These are phyloP conservation scores for Panulirus ornatus DNA, from an alignment of 1,140 invertebrate genomes.

Conservation along the genomic window DNA sequence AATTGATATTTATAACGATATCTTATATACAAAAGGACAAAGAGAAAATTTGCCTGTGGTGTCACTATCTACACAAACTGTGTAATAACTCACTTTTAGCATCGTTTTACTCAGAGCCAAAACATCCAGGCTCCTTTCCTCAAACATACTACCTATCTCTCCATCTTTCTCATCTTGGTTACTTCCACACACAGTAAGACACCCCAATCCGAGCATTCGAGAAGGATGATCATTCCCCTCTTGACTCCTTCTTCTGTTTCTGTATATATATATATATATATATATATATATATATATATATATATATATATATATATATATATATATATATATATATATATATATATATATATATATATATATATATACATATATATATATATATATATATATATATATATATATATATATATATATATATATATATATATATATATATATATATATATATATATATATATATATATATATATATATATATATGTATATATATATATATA, in stretches of 20 bases:
- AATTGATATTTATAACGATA: background rate
- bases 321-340: conserved; percentile 33
- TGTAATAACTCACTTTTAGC: background rate
- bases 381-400: conserved; percentile 54
- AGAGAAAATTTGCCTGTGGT: background rate
- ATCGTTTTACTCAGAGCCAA: no score
- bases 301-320: background rate
- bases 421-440: conserved; percentile 33
- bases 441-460: conserved; percentile 25
- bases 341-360: conserved; percentile 48
- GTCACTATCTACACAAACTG: background rate
- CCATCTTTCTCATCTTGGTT: no score
- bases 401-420: conserved; percentile 39
- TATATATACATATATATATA: conserved; percentile 53
- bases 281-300: background rate
- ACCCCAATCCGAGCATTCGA: no score
- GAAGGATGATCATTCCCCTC: no score
- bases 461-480: conserved; percentile 42
- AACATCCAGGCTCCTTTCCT: no score
- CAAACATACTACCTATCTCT: no score
- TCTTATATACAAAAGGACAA: background rate
- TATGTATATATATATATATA: conserved; percentile 40
- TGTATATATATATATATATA: background rate
- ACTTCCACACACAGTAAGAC: no score
- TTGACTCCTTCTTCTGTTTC: no score